A percentile compares a stretch with the other conserved stretches of the same genome.
Evolutionary conservation across 2,113 vertebrate genomes (phyloP).

Genomic region (Nyctereutes procyonoides): DNA sequence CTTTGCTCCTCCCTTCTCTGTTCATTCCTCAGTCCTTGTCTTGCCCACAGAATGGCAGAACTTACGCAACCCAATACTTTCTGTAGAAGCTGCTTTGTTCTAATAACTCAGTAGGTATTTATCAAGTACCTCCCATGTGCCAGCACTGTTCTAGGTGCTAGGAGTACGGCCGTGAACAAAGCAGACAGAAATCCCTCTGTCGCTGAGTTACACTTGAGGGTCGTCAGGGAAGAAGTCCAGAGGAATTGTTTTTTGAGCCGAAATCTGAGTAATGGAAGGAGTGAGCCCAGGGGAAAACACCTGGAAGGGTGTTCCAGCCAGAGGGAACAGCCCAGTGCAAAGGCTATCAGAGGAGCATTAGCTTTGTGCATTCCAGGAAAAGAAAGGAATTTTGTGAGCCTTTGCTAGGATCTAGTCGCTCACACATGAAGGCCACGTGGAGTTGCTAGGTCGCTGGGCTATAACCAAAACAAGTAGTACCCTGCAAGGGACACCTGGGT

Average conservation of each 20-base stretch:
- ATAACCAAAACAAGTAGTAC: not conserved
- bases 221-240: not conserved
- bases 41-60: not conserved
- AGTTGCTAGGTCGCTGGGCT: not conserved
- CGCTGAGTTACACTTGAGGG: not conserved
- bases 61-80: not conserved
- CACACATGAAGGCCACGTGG: not conserved
- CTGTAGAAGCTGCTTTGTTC: not conserved
- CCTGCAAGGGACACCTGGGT: no score
- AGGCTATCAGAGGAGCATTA: not conserved
- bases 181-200: not conserved
- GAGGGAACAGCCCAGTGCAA: not conserved
- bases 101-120: not conserved
- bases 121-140: not conserved
- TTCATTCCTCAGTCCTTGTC: not conserved
- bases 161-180: not conserved
- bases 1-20: not conserved
- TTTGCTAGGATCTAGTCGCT: not conserved
- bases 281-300: not conserved
- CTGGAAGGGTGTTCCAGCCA: not conserved
- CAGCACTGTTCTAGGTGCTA: not conserved
- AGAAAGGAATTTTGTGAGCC: not conserved
- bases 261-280: not conserved
- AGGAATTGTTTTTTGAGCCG: not conserved
- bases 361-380: not conserved